phyloP scores from a whole-genome alignment of 1,140 invertebrate species.

The Habropoda laboriosa region DNA sequence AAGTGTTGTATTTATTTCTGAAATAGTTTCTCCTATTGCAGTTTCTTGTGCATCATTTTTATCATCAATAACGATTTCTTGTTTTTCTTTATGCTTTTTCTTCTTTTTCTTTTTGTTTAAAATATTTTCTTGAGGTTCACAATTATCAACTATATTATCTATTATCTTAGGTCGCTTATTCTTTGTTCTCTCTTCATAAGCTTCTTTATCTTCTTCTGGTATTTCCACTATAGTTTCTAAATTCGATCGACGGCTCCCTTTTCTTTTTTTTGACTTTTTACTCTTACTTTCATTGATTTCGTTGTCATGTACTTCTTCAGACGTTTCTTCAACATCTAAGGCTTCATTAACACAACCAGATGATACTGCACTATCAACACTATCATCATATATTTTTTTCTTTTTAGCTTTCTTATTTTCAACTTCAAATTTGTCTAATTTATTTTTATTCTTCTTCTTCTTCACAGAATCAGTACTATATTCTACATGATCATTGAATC shows the following conservation, averaged over 20 bases:
- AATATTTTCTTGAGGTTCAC: conserved; percentile 12
- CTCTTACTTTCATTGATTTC: conserved; percentile 70
- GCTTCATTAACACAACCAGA: conserved; percentile 68
- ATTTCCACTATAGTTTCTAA: conserved; percentile 74
- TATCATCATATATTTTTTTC: conserved; percentile 53
- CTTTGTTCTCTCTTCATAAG: not conserved
- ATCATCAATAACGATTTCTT: not conserved
- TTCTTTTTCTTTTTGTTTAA: conserved; percentile 50
- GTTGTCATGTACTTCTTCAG: conserved; percentile 70
- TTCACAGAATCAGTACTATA: conserved; percentile 72
- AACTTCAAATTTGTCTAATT: conserved; percentile 77
- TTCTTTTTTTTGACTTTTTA: conserved; percentile 62
- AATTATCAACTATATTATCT: conserved; percentile 7
- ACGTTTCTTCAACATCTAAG: conserved; percentile 63
- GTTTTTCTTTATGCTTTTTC: conserved; percentile 29
- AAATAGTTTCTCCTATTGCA: conserved; percentile 4
- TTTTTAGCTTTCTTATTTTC: conserved; percentile 71
- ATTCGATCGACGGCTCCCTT: conserved; percentile 55
- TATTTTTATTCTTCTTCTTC: conserved; percentile 68
- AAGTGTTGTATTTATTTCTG: not conserved
- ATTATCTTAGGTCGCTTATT: conserved; percentile 6
- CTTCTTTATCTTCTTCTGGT: conserved; percentile 69
- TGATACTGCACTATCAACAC: not conserved
- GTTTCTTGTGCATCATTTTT: not conserved
- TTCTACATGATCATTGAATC: conserved; percentile 77